phyloP scores from a whole-genome alignment of 2,113 vertebrate species.

The Podarcis muralis region DNA sequence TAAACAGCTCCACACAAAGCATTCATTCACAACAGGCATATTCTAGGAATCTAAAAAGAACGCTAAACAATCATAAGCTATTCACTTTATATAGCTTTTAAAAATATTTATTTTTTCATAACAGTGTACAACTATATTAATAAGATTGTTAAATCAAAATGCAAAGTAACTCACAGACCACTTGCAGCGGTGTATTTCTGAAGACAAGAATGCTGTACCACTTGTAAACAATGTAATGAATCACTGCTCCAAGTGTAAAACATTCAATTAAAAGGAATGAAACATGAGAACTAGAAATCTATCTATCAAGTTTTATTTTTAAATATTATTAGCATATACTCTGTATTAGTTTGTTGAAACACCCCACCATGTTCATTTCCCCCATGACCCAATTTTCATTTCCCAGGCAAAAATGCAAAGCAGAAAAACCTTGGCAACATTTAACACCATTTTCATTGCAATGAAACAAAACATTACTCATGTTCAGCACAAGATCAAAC shows the following conservation, averaged over 20 bases:
- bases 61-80: not conserved
- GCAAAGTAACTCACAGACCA: not conserved
- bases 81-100: not conserved
- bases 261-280: not conserved
- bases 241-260: not conserved
- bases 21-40: not conserved
- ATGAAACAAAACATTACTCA: not conserved
- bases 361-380: not conserved
- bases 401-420: not conserved
- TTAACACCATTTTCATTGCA: not conserved
- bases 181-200: not conserved
- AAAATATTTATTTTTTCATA: not conserved
- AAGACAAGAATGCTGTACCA: not conserved
- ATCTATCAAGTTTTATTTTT: slow-evolving; percentile 1
- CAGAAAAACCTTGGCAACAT: not conserved
- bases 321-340: not conserved
- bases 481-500: not conserved
- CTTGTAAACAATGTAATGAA: not conserved
- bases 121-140: not conserved
- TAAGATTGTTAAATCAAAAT: not conserved
- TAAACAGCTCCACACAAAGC: not conserved
- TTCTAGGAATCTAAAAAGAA: not conserved
- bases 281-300: not conserved
- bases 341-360: not conserved
- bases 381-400: not conserved